Evolutionary conservation across 2,888 invertebrate genomes (phyloP).

Genomic region (Stomorhina lunata): DNA sequence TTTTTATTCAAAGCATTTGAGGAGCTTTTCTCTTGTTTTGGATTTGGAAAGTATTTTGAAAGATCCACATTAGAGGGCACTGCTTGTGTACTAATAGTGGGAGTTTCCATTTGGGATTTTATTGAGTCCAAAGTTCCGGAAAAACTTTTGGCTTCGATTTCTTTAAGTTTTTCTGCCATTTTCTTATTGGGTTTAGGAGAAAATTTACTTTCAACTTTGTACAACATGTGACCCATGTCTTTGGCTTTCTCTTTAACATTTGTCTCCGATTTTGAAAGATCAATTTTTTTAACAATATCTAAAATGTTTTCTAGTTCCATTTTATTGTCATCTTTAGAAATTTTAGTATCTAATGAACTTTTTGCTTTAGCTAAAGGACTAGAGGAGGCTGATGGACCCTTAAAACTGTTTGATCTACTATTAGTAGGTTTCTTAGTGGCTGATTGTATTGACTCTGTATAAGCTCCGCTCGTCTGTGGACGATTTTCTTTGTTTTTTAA

Average conservation of each 20-base stretch:
- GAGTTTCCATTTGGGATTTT: conserved; percentile 76
- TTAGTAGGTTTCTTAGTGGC: conserved; percentile 62
- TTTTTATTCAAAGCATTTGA: conserved; percentile 75
- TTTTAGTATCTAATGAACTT: conserved; percentile 30
- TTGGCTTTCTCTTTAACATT: conserved; percentile 55
- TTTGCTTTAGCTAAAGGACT: conserved; percentile 61
- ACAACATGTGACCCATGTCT: conserved; percentile 73
- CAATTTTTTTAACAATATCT: conserved; percentile 72
- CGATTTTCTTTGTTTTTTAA: conserved; percentile 54
- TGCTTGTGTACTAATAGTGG: conserved; percentile 76
- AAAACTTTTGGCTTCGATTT: conserved; percentile 78
- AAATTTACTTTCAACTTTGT: conserved; percentile 71
- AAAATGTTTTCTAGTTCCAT: conserved; percentile 75
- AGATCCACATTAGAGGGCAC: conserved; percentile 74
- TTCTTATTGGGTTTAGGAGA: conserved; percentile 70
- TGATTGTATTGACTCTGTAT: neutral
- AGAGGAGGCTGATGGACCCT: conserved; percentile 66
- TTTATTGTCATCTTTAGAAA: conserved; percentile 67
- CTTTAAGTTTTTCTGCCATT: conserved; percentile 75
- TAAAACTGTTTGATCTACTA: conserved; percentile 71
- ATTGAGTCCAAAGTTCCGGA: conserved; percentile 78
- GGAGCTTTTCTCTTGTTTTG: conserved; percentile 74
- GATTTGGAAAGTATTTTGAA: conserved; percentile 79
- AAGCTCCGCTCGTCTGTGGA: neutral
- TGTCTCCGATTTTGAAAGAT: conserved; percentile 60